Conservation (phyloP, 35 echinoderm and acorn worm genomes). For the Eucidaris tribuloides region DNA sequence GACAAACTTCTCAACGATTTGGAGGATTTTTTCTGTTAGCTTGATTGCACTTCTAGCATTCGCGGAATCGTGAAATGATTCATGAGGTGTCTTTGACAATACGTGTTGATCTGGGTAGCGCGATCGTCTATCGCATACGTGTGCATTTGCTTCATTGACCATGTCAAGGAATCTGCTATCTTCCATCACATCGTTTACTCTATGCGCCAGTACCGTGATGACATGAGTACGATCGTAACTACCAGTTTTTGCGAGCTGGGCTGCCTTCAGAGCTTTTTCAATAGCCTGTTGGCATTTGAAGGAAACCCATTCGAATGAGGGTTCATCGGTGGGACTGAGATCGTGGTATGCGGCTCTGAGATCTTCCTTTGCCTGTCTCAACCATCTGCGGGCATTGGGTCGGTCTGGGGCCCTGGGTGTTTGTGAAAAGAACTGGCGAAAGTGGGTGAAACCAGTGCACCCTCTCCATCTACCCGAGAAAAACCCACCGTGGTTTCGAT, state of each 20-base stretch:
- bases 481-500: conserved; percentile 11
- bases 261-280: conserved; percentile 8
- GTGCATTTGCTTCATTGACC: background rate
- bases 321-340: background rate
- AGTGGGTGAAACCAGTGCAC: background rate
- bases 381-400: conserved; percentile 36
- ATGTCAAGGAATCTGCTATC: background rate
- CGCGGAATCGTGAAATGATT: too few species aligned
- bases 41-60: too few species aligned
- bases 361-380: conserved; percentile 47
- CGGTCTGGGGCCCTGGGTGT: conserved; percentile 24
- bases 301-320: background rate
- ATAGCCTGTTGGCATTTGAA: conserved; percentile 10
- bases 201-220: background rate
- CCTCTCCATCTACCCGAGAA: background rate
- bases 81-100: background rate
- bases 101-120: background rate
- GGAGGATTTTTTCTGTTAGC: too few species aligned
- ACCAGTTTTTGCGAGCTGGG: background rate
- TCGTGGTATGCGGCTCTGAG: background rate
- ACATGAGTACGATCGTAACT: background rate
- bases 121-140: background rate
- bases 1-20: too few species aligned
- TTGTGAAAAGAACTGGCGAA: background rate
- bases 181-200: background rate